Conservation (phyloP, 2,113 vertebrate genomes). For the Halcyon senegalensis region DNA sequence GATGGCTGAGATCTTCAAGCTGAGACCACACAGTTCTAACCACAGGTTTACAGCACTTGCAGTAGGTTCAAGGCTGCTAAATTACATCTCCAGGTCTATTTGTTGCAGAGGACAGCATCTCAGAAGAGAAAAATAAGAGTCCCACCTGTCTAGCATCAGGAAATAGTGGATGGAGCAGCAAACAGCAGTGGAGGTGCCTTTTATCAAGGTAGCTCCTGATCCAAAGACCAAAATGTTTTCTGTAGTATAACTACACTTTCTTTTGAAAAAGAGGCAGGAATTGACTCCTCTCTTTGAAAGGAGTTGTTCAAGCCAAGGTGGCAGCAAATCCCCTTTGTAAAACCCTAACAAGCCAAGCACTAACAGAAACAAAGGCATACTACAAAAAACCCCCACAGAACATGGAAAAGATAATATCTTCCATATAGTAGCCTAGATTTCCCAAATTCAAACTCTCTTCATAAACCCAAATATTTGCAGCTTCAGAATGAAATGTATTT, state of each 20-base stretch:
- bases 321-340: neutral
- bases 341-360: neutral
- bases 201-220: neutral
- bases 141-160: neutral
- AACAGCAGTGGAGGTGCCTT: neutral
- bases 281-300: neutral
- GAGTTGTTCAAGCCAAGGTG: neutral
- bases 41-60: neutral
- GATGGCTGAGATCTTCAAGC: too few species aligned
- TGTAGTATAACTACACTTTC: neutral
- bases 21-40: neutral
- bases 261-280: neutral
- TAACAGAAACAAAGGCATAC: neutral
- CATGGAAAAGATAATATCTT: neutral
- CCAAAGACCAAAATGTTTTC: neutral
- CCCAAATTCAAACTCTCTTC: neutral
- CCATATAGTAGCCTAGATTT: neutral
- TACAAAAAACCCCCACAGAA: neutral
- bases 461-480: neutral
- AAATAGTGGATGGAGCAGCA: neutral
- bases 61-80: neutral
- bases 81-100: neutral
- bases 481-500: neutral
- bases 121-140: neutral
- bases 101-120: neutral